A percentile compares a stretch with the other conserved stretches of the same genome.
Conservation (phyloP, 2,888 invertebrate genomes). For the Cantharis flavilabris region DNA sequence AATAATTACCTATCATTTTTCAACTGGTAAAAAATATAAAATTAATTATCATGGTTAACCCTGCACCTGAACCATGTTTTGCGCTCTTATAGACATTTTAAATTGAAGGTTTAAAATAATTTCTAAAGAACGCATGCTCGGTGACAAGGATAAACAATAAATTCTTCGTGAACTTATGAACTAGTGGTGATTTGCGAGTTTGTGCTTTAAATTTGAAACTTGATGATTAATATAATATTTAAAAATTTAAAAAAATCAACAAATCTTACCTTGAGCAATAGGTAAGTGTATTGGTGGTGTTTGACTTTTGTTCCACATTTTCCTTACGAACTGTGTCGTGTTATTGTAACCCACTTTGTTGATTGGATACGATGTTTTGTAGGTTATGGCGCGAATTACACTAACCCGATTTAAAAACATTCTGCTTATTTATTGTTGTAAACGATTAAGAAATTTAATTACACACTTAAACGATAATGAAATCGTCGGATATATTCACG, state of each 20-base stretch:
- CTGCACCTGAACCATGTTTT: too few relatives aligned
- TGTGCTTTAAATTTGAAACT: background rate
- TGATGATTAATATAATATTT: background rate
- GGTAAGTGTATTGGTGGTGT: constrained; percentile 39
- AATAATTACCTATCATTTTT: too few relatives aligned
- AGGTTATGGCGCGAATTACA: constrained; percentile 33
- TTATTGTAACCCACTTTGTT: background rate
- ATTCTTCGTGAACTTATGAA: background rate
- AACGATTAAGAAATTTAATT: background rate
- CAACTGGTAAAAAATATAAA: too few relatives aligned
- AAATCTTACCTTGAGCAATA: constrained; percentile 39
- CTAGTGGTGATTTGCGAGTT: background rate
- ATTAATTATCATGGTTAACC: too few relatives aligned
- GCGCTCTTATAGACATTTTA: too few relatives aligned
- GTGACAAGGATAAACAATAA: background rate
- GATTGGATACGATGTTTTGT: background rate
- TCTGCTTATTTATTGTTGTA: background rate
- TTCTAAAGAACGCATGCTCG: background rate
- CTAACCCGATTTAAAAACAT: background rate
- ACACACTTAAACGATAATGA: background rate
- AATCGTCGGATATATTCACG: background rate
- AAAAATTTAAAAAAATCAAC: background rate
- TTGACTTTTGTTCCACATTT: constrained; percentile 39
- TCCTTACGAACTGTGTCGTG: background rate
- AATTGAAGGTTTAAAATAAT: too few relatives aligned